Evolutionary conservation across 2,797 vertebrate species (phyloP).

Genomic region (Apodemus agrarius): DNA sequence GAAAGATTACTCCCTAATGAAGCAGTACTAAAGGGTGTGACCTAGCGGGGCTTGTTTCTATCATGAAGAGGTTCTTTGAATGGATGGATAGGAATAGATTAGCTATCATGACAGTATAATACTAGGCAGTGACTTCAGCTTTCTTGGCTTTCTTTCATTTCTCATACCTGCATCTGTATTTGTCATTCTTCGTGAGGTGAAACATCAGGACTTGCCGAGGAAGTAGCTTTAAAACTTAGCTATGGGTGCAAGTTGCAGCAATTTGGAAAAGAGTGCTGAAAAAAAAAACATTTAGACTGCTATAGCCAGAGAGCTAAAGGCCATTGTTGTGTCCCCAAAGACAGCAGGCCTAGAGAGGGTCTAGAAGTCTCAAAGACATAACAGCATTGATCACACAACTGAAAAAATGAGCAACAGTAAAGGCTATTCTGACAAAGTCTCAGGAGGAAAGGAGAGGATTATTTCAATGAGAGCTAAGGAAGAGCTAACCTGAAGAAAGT

Average conservation of each 20-base stretch:
- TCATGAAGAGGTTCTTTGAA: neutral
- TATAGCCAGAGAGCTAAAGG: too few relatives aligned
- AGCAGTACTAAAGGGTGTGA: too few relatives aligned
- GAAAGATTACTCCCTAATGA: neutral
- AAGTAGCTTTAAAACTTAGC: too few relatives aligned
- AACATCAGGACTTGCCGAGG: neutral
- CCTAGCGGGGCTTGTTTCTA: neutral
- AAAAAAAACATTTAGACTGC: too few relatives aligned
- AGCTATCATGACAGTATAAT: too few relatives aligned
- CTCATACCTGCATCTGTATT: neutral
- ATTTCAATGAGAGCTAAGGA: neutral
- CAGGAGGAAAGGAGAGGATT: neutral
- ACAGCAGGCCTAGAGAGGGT: neutral
- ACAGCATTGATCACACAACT: neutral
- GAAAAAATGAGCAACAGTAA: neutral
- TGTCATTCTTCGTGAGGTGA: neutral
- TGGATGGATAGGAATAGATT: neutral
- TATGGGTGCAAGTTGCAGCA: neutral
- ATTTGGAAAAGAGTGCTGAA: neutral
- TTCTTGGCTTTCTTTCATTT: neutral
- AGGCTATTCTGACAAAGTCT: neutral
- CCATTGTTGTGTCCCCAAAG: neutral
- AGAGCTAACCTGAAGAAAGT: neutral
- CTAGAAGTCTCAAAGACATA: neutral
- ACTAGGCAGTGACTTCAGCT: too few relatives aligned